Conservation (phyloP, 2,888 invertebrate genomes). For the Acleris literana region DNA sequence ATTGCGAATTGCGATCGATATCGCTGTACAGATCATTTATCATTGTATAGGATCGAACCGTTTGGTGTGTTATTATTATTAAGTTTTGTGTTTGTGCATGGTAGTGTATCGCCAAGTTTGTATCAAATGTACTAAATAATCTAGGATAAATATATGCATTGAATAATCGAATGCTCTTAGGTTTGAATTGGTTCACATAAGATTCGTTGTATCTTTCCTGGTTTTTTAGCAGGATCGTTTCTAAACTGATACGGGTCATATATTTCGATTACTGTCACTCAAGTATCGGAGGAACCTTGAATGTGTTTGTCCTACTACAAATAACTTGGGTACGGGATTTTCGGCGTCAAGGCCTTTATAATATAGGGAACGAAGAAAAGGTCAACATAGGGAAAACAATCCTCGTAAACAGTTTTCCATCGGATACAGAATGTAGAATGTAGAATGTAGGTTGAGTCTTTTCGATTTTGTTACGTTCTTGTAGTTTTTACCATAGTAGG, state of each 20-base stretch:
- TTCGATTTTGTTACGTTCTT: no score
- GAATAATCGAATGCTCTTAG: no score
- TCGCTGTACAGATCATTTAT: no score
- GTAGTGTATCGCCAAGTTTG: no score
- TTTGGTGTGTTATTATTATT: no score
- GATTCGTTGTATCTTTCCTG: no score
- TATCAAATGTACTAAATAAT: no score
- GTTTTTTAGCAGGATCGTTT: neutral
- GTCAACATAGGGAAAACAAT: slow-evolving; percentile 8
- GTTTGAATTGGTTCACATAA: no score
- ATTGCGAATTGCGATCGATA: no score
- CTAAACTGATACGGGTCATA: neutral
- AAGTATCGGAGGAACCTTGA: slow-evolving; percentile 15
- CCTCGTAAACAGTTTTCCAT: slow-evolving; percentile 4
- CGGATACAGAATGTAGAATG: neutral
- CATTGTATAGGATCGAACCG: no score
- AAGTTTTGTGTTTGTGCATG: no score
- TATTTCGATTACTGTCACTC: slow-evolving; percentile 1
- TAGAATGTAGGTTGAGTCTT: neutral
- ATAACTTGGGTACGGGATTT: slow-evolving; percentile 6
- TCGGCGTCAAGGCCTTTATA: slow-evolving; percentile 4
- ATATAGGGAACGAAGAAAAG: slow-evolving; percentile 7
- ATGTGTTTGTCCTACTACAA: slow-evolving; percentile 25
- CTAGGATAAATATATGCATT: no score
- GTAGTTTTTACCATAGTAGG: neutral